Evolutionary conservation across 2,113 vertebrate species (phyloP).

Genomic region (Tenrec ecaudatus): DNA sequence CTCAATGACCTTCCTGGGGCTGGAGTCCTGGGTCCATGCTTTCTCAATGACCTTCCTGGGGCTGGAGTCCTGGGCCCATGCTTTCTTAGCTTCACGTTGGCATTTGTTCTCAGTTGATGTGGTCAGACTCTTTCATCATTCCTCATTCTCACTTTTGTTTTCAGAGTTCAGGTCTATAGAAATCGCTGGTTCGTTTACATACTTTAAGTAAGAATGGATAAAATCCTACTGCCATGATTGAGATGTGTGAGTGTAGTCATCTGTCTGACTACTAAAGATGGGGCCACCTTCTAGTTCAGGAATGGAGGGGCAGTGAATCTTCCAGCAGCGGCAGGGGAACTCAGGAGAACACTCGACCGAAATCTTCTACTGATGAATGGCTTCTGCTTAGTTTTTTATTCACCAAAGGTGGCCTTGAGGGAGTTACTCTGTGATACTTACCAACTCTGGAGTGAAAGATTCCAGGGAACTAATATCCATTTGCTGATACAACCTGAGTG

Average conservation of each 20-base stretch:
- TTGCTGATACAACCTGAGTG: too few species aligned
- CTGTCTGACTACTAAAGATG: not conserved
- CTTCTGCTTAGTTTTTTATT: too few species aligned
- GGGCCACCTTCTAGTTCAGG: not conserved
- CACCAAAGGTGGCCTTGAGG: too few species aligned
- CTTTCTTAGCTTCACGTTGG: not conserved
- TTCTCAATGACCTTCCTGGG: not conserved
- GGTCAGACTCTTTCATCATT: not conserved
- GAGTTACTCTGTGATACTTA: too few species aligned
- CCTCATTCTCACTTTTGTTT: slow-evolving; percentile 20
- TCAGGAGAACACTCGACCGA: not conserved
- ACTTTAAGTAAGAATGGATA: not conserved
- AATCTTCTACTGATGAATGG: not conserved
- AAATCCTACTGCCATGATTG: not conserved
- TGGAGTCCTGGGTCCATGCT: not conserved
- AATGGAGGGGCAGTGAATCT: not conserved
- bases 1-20: not conserved
- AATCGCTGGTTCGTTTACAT: not conserved
- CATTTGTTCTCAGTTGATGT: not conserved
- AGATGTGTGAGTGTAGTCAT: not conserved
- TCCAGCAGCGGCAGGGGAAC: not conserved
- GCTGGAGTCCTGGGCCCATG: not conserved
- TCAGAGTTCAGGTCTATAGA: not conserved
- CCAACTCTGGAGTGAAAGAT: too few species aligned
- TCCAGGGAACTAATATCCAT: too few species aligned